Evolutionary conservation across 2,888 invertebrate species (phyloP).

Genomic region (Lithosia quadra): DNA sequence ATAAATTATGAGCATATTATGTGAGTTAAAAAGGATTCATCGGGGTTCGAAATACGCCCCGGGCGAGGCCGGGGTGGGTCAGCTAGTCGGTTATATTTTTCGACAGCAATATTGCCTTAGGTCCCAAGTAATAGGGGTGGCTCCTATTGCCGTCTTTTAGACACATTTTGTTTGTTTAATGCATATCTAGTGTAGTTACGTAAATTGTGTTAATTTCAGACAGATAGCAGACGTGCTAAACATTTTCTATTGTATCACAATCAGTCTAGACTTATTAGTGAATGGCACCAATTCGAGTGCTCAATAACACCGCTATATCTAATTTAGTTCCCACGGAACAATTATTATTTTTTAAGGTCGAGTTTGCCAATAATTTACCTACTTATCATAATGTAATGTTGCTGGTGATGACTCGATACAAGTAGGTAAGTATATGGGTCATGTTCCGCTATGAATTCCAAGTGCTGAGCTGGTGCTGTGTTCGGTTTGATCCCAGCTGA

Average conservation of each 20-base stretch:
- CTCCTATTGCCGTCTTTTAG: not conserved
- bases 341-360: conserved; percentile 7
- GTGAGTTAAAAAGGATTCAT: no score
- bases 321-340: conserved; percentile 22
- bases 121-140: not conserved
- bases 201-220: conserved; percentile 11
- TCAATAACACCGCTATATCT: conserved; percentile 6
- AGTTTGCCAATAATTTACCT: not conserved
- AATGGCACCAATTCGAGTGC: conserved; percentile 35
- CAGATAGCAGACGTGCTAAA: conserved; percentile 11
- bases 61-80: no score
- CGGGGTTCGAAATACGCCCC: no score
- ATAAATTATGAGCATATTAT: no score
- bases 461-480: no score
- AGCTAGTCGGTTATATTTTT: no score
- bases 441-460: no score
- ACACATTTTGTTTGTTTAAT: not conserved
- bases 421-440: no score
- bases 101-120: not conserved
- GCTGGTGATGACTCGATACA: not conserved
- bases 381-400: not conserved
- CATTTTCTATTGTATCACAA: conserved; percentile 24
- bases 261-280: conserved; percentile 47
- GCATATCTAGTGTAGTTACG: conserved; percentile 2
- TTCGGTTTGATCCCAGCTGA: no score